Conservation (phyloP, 2,113 vertebrate species). For the Erinaceus europaeus region DNA sequence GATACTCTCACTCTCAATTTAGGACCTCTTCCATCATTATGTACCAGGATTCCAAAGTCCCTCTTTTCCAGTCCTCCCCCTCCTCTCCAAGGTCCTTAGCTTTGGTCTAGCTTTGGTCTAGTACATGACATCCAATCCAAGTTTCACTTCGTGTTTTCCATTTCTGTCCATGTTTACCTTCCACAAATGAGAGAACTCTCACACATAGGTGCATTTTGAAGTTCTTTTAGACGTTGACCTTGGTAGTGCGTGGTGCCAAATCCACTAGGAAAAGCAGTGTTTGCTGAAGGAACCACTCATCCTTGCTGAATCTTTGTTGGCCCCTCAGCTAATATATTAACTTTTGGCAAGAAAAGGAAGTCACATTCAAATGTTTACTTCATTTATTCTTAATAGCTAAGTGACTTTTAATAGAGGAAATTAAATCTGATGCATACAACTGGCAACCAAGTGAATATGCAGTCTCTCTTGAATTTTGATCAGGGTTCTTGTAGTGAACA, state of each 20-base stretch:
- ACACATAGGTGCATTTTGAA: neutral
- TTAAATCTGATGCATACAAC: neutral
- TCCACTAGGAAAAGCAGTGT: neutral
- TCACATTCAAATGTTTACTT: neutral
- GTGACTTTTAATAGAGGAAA: neutral
- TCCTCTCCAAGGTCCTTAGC: too few species aligned
- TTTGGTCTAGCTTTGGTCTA: too few species aligned
- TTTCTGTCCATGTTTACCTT: too few species aligned
- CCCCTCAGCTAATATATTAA: neutral
- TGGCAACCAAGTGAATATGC: neutral
- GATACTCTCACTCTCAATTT: too few species aligned
- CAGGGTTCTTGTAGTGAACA: too few species aligned
- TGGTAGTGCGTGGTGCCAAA: neutral
- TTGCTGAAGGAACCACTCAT: neutral
- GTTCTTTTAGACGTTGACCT: neutral
- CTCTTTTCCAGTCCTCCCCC: too few species aligned
- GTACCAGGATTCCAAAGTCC: too few species aligned
- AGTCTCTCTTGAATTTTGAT: neutral
- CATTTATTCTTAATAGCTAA: conserved; percentile 22
- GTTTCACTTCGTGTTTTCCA: too few species aligned
- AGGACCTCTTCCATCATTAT: too few species aligned
- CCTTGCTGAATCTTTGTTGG: neutral
- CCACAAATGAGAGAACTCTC: too few species aligned
- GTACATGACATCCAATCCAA: too few species aligned
- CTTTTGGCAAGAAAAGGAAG: neutral